Evolutionary conservation across 1,140 invertebrate species (phyloP), one percentile per base, ranked within the genome.

Genomic region (Gryon sp.): DNA sequence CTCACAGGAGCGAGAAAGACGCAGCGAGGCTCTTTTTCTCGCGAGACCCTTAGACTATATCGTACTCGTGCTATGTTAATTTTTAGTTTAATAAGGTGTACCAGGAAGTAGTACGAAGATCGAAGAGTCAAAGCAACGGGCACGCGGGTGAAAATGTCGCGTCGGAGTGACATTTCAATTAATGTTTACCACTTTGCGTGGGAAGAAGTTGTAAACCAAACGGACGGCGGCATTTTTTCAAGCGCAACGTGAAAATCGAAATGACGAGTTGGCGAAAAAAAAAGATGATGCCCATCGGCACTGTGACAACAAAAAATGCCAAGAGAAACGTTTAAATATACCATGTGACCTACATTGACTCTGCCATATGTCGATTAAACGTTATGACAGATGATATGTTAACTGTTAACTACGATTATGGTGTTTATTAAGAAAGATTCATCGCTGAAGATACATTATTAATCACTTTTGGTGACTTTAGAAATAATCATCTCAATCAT

Each of bases 1-100:
- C 50, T 43, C 28, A 26, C 26, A 22, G 60, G 75, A 65, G 45
- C 28, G 38, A 77, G 8, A 5, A 11, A 40, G 62, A 69, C 8
- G 9, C 45, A 32, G 16, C 9, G 0, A 2, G 22, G 16, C 14
- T 53, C 36, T 36, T 65, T 41, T 41, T 65, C 46, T 53, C 43
- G 24, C 24, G 57, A 40, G 50, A 76, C 76, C 66, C 68, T 75
- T 76, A 70, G 76, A 76, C 80, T 78, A 82, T 83, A 84, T 84
- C 80, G 70, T 52, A 65, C 76, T 74, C 69, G 76, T 78, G 84
- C 84, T 84, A 87, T 87, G 85, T 87, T 87, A 86, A 87, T 86
- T 87, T 86, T 79, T 79, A 81, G 78, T 87, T 86, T 86, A 87
- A 84, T 87, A 86, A 87, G 84, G 83, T 80, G 75, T 68, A 86